Percentiles rank a stretch among this genome's conserved stretches.
Evolutionary conservation across 2,888 invertebrate genomes (phyloP).

Genomic region (Branchipolynoe longqiensis): DNA sequence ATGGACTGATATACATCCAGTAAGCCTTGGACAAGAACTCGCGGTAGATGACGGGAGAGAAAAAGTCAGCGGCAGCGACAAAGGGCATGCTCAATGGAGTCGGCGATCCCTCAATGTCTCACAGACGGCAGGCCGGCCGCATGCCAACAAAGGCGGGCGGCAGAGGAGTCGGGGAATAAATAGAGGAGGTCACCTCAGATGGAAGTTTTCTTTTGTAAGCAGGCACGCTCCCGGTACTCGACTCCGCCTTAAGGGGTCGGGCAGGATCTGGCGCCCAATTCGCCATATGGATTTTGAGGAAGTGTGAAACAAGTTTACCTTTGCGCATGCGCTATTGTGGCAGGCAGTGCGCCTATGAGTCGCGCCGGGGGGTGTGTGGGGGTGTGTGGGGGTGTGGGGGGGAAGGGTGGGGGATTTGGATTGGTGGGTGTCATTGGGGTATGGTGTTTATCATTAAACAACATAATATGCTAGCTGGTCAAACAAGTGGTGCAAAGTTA

Average conservation of each 20-base stretch:
- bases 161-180: background rate
- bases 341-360: background rate
- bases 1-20: too few relatives aligned
- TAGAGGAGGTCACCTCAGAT: background rate
- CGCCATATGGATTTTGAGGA: slow-evolving; percentile 3
- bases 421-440: too few relatives aligned
- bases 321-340: background rate
- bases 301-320: slow-evolving; percentile 29
- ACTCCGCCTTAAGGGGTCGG: background rate
- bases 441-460: slow-evolving; percentile 31
- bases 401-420: background rate
- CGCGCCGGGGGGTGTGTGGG: background rate
- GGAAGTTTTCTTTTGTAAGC: background rate
- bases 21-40: slow-evolving; percentile 30
- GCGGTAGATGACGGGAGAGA: background rate
- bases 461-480: background rate
- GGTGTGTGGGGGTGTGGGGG: background rate
- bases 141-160: background rate
- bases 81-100: background rate
- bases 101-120: background rate
- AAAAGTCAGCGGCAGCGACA: slow-evolving; percentile 5
- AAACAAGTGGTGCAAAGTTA: background rate
- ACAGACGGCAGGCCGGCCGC: background rate
- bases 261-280: background rate
- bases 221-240: slow-evolving; percentile 10